Base-by-base conservation (phyloP, 1,140 invertebrate species). In the Plectus sambesii region DNA sequence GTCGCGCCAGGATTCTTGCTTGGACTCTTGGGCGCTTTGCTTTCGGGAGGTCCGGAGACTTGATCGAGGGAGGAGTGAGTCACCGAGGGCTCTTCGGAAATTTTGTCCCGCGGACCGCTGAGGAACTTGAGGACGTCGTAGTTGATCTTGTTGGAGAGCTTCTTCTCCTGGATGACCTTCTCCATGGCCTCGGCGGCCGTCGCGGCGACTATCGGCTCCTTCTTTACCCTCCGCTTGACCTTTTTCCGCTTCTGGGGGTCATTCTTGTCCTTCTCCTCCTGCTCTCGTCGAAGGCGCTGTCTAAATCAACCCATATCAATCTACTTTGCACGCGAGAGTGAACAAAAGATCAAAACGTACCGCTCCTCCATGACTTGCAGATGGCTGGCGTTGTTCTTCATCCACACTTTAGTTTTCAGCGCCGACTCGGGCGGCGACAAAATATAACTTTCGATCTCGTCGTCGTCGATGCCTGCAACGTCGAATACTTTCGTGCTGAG, bases 131-230 rank as follows among this genome's bases (percentile, higher is more conserved):
- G 72, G 17, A 96, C 89, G 60, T 96, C 89, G 66, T 96, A 97
- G 72, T 97, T 93, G 26, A 97, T 93, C 77, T 97, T 97, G 3
- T 79, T 81, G 0, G 89, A 94, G 48, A 97, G 83, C 66, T 85
- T 86, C 69, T 90, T 93, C 26, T 66, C 63, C 56, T 63, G 61
- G 29, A 64, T 64, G 20, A 64, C 63, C 47, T 67, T 68, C n/a
- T 57, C 40, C 49, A 64, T 64, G 6, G 62, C 62, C 25, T 64
- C 63, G 26, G 49, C 58, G 19, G 59, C 58, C n/a, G 56, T 61
- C 4, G 39, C 43, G 8, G 61, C 61, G 23, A 53, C 51, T 29
- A 56, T 50, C 5, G 56, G 27, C 8, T 48, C 49, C 25, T 51
- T 56, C 39, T 51, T 61, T 9, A 37, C 22, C 29, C 36, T 54